Evolutionary conservation across 2,113 vertebrate species (phyloP).

Genomic region (Apus apus): DNA sequence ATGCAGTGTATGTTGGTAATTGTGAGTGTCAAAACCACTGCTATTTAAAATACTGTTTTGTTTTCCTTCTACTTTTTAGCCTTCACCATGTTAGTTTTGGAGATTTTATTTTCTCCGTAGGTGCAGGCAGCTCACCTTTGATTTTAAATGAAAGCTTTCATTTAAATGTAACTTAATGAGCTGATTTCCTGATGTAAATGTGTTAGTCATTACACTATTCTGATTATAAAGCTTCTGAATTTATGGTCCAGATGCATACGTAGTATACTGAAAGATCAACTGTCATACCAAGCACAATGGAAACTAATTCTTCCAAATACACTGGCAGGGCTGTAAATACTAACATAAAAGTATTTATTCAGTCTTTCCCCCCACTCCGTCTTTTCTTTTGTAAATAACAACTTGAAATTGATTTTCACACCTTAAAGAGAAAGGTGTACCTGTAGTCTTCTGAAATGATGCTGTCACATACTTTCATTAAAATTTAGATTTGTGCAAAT

Average conservation of each 20-base stretch:
- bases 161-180: background rate
- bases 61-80: background rate
- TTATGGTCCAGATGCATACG: background rate
- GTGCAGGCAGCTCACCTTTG: background rate
- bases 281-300: slow-evolving; percentile 15
- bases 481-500: background rate
- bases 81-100: background rate
- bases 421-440: background rate
- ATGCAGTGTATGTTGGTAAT: background rate
- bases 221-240: background rate
- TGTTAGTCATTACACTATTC: background rate
- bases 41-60: background rate
- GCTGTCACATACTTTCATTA: background rate
- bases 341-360: background rate
- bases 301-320: background rate
- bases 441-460: background rate
- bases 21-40: background rate
- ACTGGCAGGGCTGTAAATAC: background rate
- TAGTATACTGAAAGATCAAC: background rate
- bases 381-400: background rate
- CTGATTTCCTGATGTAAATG: background rate
- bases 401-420: background rate
- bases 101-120: background rate
- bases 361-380: background rate
- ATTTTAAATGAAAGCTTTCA: background rate